Base-by-base conservation (phyloP, 2,888 invertebrate genomes). In the Drosophila greeni region DNA sequence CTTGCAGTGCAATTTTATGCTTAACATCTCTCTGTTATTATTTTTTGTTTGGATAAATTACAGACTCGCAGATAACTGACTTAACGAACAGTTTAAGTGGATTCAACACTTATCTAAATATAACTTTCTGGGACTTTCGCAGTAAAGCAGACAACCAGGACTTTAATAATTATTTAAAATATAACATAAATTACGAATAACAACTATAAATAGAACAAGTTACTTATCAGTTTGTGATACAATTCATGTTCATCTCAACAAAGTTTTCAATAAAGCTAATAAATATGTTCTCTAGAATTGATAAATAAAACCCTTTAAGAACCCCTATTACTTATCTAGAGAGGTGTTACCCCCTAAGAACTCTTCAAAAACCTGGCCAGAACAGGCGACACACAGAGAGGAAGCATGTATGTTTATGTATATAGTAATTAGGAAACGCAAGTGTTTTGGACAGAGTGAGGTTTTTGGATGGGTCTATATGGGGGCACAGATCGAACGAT, bases 401-500 rank as follows among this genome's bases (percentile, higher is more conserved):
- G 26, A 34, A 54, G 23, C 3, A 23, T 23, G 23, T 23, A 5
- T 23, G 5, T 23, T 3, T 18, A 11, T 18, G 14, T 24, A 18
- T n/a, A 34, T 18, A 24, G 11, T 20, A 33, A 20, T 11, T 33
- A 7, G 9, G 31, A 18, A 48, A 55, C 26, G 34, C n/a, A 48
- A 48, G n/a, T 31, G 11, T 45, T 45, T 16, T 16, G n/a, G 33
- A 33, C 34, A 33, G 20, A 29, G 31, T 33, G 23, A 12, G 20
- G 24, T 34, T 43, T 7, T 26, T 8, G 53, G 58, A 5, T 45
- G 34, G 49, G 18, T 33, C 49, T 34, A 45, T 16, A n/a, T 3
- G 60, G 5, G 60, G 48, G 24, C 61, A 61, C 51, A 62, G 51
- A 51, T 61, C 43, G 51, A 61, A 43, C 61, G 43, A 43, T 26